These are phyloP conservation scores for Uromys caudimaculatus DNA, from an alignment of 2,797 vertebrate species.

Conservation along the genomic window DNA sequence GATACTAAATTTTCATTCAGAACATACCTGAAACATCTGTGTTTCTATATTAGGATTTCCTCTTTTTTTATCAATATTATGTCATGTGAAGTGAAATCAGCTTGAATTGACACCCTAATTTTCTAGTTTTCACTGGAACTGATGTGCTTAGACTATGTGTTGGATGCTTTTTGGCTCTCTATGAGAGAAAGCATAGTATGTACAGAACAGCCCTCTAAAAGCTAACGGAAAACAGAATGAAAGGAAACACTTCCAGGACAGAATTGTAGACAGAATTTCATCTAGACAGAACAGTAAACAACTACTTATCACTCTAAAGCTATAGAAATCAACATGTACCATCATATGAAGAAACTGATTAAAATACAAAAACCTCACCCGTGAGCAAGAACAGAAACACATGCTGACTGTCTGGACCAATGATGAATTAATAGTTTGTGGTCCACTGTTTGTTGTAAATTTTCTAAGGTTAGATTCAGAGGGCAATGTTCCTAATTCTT, in stretches of 20 bases:
- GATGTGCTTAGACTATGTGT: neutral
- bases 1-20: neutral
- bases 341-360: neutral
- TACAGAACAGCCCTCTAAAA: slow-evolving; percentile 17
- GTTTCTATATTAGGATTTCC: neutral
- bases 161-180: neutral
- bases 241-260: neutral
- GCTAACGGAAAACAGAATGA: neutral
- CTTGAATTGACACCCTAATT: neutral
- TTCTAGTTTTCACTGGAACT: slow-evolving; percentile 40
- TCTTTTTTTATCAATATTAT: neutral
- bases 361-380: neutral
- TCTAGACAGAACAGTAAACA: neutral
- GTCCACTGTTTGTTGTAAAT: neutral
- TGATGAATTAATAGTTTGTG: neutral
- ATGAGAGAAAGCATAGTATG: neutral
- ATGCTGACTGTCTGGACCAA: slow-evolving; percentile 10
- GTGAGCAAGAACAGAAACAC: neutral
- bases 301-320: neutral
- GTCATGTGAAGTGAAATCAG: slow-evolving; percentile 42
- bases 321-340: neutral
- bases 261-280: neutral
- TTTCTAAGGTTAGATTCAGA: neutral
- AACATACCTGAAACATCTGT: neutral
- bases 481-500: neutral